Percentiles rank a stretch among this genome's conserved stretches.
These are phyloP conservation scores for Anas platyrhynchos DNA, from an alignment of 2,113 vertebrate genomes.

Conservation along the genomic window DNA sequence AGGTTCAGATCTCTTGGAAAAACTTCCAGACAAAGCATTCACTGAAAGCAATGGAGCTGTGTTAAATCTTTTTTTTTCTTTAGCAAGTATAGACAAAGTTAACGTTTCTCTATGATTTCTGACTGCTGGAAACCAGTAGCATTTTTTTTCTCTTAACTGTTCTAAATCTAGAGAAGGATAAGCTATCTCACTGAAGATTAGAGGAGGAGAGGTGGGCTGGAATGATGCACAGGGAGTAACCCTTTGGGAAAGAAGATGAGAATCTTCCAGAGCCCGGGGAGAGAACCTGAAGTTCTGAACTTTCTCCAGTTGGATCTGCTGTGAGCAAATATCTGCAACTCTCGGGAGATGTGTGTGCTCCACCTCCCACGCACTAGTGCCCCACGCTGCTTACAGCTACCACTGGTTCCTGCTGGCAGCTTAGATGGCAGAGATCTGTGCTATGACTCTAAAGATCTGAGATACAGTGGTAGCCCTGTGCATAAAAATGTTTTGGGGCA, in stretches of 20 bases:
- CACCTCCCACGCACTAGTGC: not conserved
- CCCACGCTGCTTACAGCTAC: not conserved
- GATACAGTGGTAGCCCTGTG: not conserved
- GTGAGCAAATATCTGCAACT: not conserved
- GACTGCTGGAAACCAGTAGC: not conserved
- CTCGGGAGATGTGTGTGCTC: not conserved
- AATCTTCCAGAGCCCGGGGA: not conserved
- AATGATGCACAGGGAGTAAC: not conserved
- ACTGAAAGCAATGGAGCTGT: not conserved
- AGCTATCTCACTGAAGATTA: no score
- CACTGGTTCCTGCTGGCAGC: not conserved
- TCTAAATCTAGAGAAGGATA: not conserved
- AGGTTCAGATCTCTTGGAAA: not conserved
- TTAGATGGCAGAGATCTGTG: not conserved
- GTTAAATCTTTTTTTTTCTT: no score
- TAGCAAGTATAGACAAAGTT: not conserved
- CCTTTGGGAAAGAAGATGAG: not conserved
- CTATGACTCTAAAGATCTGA: not conserved
- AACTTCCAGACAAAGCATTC: not conserved
- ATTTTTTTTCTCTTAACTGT: not conserved
- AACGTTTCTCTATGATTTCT: not conserved
- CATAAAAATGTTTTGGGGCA: not conserved
- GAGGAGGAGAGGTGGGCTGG: not conserved
- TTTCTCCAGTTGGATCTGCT: not conserved
- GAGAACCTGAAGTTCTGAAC: not conserved